phyloP scores from a whole-genome alignment of 2,888 invertebrate genomes.

The Dryocosmus kuriphilus region DNA sequence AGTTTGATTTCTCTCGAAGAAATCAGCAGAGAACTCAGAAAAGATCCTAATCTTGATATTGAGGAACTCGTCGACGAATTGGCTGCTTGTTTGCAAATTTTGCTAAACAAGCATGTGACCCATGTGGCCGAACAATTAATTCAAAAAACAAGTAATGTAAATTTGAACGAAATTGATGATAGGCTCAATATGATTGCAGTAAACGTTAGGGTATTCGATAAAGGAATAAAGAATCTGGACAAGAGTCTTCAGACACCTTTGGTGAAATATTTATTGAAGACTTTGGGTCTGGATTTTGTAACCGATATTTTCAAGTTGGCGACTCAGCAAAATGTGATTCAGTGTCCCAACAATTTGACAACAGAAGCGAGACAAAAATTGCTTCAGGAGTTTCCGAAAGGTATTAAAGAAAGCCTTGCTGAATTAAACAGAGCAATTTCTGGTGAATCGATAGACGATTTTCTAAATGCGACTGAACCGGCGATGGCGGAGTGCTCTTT shows the following conservation, averaged over 20 bases:
- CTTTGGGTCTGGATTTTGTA: slow-evolving; percentile 89
- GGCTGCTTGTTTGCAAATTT: slow-evolving; percentile 85
- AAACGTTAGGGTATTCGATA: slow-evolving; percentile 89
- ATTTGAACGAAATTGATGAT: slow-evolving; percentile 81
- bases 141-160: slow-evolving; percentile 80
- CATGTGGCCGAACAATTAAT: slow-evolving; percentile 86
- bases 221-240: slow-evolving; percentile 85
- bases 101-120: slow-evolving; percentile 84
- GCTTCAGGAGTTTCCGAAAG: slow-evolving; percentile 83
- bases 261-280: slow-evolving; percentile 90
- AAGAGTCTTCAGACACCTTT: slow-evolving; percentile 84
- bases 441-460: slow-evolving; percentile 87
- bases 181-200: slow-evolving; percentile 87
- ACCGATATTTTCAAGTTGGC: slow-evolving; percentile 89
- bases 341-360: slow-evolving; percentile 82
- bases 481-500: slow-evolving; percentile 86
- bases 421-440: slow-evolving; percentile 85
- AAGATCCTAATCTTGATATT: slow-evolving; percentile 80
- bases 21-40: slow-evolving; percentile 82
- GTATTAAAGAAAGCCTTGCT: slow-evolving; percentile 83
- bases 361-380: slow-evolving; percentile 84
- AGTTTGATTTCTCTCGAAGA: slow-evolving; percentile 84
- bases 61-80: slow-evolving; percentile 86
- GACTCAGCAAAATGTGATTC: slow-evolving; percentile 82
- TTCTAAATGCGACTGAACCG: slow-evolving; percentile 86